phyloP scores from a whole-genome alignment of 92 coral and sea anemone species.

The Pocillopora meandrina region DNA sequence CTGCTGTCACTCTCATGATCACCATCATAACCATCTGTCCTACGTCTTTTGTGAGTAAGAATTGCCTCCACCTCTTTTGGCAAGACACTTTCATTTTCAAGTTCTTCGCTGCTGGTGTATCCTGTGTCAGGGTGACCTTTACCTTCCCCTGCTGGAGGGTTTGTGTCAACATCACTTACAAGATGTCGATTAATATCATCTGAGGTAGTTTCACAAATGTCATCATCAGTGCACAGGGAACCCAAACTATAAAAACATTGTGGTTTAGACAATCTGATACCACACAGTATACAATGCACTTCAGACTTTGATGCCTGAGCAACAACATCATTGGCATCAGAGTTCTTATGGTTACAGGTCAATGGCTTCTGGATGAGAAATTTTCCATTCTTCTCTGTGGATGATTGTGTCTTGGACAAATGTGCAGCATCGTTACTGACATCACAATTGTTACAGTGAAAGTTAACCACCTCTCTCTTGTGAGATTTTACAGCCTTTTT shows the following conservation, averaged over 20 bases:
- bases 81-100: slow-evolving; percentile 33
- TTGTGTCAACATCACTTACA: slow-evolving; percentile 50
- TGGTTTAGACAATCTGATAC: slow-evolving; percentile 41
- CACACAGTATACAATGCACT: slow-evolving; percentile 21
- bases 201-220: slow-evolving; percentile 54
- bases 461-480: too few species aligned
- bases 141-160: slow-evolving; percentile 36
- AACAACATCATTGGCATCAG: slow-evolving; percentile 23
- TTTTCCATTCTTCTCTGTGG: neutral
- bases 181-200: slow-evolving; percentile 50
- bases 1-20: slow-evolving; percentile 65
- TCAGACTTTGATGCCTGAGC: slow-evolving; percentile 39
- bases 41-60: slow-evolving; percentile 22
- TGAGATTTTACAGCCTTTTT: too few species aligned
- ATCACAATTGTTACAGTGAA: neutral
- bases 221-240: slow-evolving; percentile 68
- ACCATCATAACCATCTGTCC: slow-evolving; percentile 76
- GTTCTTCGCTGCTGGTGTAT: slow-evolving; percentile 69
- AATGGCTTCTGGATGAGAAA: neutral
- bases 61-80: slow-evolving; percentile 37
- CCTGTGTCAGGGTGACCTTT: slow-evolving; percentile 68
- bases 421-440: too few species aligned
- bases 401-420: neutral
- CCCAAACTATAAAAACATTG: slow-evolving; percentile 72
- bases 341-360: slow-evolving; percentile 3